Evolutionary conservation across 2,888 invertebrate genomes (phyloP), one percentile per base, ranked within the genome.

Genomic region (Dilophus febrilis): DNA sequence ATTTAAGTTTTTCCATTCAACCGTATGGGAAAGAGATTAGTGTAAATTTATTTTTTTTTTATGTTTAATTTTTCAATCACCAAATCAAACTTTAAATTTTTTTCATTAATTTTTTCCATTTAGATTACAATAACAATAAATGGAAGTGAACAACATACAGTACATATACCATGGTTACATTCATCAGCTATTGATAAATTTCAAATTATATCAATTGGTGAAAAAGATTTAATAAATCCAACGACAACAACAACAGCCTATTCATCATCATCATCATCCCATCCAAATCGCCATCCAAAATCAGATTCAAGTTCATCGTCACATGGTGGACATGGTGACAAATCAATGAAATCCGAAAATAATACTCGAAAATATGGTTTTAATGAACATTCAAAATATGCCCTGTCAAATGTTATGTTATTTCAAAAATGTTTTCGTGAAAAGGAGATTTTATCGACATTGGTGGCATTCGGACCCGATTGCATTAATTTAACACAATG

Each of bases 391-490:
- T 10, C 32, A 17, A 10, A 12, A 28, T 37, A 37, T n/a, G 13
- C 17, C 8, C 17, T 37, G 17, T 37, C 37, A 29, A 62, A 58
- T 50, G 41, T 61, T n/a, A 53, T 61, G 42, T 45, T 61, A 5
- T 63, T 63, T 45, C 54, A 55, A 43, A 52, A 53, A 3, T 50
- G 52, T 11, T 44, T 62, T 1, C 40, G 38, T 1, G 47, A 51
- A 2, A 54, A 49, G 14, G 49, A 51, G 28, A 45, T 52, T 1
- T 45, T 61, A 39, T 46, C 56, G 11, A 55, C 57, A 45, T 45
- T 64, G 16, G 58, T 60, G 2, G 57, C 61, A 11, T 53, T 63
- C 52, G 63, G 63, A 2, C 61, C 64, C 2, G 59, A 64, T 41
- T 61, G 58, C 35, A 50, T 50, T 1, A 60, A 58, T 44, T 49